Evolutionary conservation across 2,113 vertebrate species (phyloP).

Genomic region (Vanacampus margaritifer): DNA sequence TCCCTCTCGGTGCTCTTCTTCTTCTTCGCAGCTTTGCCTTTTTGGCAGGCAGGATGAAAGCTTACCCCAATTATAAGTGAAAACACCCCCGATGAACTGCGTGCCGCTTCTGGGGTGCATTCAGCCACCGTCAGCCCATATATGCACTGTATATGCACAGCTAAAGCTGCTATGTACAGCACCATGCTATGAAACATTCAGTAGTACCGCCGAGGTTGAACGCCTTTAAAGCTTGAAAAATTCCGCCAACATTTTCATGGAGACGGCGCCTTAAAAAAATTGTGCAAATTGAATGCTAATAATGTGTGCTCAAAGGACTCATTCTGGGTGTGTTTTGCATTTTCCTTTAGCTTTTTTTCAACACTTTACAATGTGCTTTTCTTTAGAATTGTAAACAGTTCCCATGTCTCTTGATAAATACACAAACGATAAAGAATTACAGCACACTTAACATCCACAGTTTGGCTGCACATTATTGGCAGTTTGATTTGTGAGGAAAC

Average conservation of each 20-base stretch:
- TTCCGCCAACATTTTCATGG: not conserved
- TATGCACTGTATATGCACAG: constrained; percentile 56
- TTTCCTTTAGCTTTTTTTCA: too few species aligned
- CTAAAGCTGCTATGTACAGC: not conserved
- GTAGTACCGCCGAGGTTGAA: too few species aligned
- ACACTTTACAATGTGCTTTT: too few species aligned
- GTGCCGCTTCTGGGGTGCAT: constrained; percentile 49
- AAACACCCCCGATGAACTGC: constrained; percentile 77
- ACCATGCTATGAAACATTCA: not conserved
- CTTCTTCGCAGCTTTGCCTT: constrained; percentile 60
- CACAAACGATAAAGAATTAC: too few species aligned
- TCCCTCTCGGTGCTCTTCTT: constrained; percentile 80
- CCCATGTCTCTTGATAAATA: too few species aligned
- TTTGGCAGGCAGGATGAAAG: constrained; percentile 89
- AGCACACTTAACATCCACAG: too few species aligned
- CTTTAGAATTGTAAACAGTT: too few species aligned
- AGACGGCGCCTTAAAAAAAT: not conserved
- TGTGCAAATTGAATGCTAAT: too few species aligned
- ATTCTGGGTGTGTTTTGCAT: too few species aligned
- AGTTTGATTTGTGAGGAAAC: too few species aligned
- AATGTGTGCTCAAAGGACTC: too few species aligned
- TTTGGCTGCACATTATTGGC: too few species aligned
- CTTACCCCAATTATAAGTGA: constrained; percentile 78
- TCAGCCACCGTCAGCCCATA: constrained; percentile 59
- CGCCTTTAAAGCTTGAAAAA: not conserved